These are phyloP conservation scores for Myrmecobius fasciatus DNA, from an alignment of 2,113 vertebrate species.

Conservation along the genomic window DNA sequence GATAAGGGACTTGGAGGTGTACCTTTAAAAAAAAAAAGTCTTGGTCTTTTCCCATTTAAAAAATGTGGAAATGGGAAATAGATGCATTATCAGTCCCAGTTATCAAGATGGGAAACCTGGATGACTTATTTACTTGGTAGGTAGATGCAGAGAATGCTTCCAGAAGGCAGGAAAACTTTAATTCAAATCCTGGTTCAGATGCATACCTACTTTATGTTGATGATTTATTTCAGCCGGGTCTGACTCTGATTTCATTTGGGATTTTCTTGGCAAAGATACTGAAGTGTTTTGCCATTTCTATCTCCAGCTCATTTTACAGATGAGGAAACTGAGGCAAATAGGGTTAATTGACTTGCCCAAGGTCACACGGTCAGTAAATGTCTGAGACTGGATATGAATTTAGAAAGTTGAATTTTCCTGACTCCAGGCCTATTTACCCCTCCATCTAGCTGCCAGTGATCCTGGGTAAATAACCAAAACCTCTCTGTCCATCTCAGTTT, in stretches of 20 bases:
- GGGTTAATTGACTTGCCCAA: neutral
- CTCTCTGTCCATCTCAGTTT: neutral
- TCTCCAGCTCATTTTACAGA: neutral
- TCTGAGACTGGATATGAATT: neutral
- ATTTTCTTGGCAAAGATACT: neutral
- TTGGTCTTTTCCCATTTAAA: neutral
- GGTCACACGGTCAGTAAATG: neutral
- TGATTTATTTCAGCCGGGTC: neutral
- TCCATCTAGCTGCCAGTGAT: neutral
- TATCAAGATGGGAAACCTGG: neutral
- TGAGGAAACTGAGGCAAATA: neutral
- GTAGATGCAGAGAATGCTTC: neutral
- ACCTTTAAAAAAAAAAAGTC: neutral
- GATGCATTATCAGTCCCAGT: neutral
- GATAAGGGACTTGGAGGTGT: neutral
- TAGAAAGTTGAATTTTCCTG: neutral
- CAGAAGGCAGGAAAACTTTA: neutral
- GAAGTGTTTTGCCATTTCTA: neutral
- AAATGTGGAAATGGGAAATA: neutral
- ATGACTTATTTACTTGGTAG: neutral
- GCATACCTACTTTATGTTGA: neutral
- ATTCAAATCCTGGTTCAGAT: neutral
- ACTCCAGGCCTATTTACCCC: neutral
- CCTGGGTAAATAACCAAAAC: neutral
- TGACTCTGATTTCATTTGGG: neutral